phyloP scores from a whole-genome alignment of 2,888 invertebrate genomes.

The Deilephila elpenor region DNA sequence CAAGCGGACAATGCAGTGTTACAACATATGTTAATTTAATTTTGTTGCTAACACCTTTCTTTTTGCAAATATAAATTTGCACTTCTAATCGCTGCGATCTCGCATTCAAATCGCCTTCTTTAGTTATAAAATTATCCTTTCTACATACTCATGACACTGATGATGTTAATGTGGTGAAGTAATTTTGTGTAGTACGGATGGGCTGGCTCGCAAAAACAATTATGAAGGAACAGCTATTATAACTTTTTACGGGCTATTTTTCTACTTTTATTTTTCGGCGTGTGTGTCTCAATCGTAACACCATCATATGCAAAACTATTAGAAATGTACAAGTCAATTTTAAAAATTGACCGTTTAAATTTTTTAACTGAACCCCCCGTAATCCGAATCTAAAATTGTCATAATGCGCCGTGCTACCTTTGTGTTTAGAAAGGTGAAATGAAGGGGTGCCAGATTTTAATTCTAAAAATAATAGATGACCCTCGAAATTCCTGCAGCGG shows the following conservation, averaged over 20 bases:
- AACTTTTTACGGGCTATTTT: too few relatives aligned
- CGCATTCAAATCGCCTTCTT: neutral
- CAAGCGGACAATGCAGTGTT: constrained; percentile 7
- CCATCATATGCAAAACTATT: too few relatives aligned
- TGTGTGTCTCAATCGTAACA: too few relatives aligned
- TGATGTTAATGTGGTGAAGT: too few relatives aligned
- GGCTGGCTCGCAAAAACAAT: too few relatives aligned
- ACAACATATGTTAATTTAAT: constrained; percentile 20
- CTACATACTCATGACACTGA: too few relatives aligned
- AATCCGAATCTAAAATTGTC: constrained; percentile 60
- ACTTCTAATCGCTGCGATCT: neutral
- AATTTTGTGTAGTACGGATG: too few relatives aligned
- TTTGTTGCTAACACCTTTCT: constrained; percentile 17
- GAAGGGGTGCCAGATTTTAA: constrained; percentile 58
- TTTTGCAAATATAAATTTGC: neutral
- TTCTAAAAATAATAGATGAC: constrained; percentile 54
- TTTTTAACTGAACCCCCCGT: constrained; percentile 57
- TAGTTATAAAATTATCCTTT: too few relatives aligned
- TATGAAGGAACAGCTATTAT: too few relatives aligned
- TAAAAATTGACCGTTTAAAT: neutral
- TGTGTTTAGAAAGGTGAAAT: constrained; percentile 39
- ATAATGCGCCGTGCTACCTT: constrained; percentile 49
- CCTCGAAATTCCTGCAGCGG: constrained; percentile 57
- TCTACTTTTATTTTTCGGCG: too few relatives aligned
- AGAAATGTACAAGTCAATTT: neutral